Evolutionary conservation across 2,797 vertebrate genomes (phyloP), one percentile per base, ranked within the genome.

Genomic region (Erethizon dorsatum): DNA sequence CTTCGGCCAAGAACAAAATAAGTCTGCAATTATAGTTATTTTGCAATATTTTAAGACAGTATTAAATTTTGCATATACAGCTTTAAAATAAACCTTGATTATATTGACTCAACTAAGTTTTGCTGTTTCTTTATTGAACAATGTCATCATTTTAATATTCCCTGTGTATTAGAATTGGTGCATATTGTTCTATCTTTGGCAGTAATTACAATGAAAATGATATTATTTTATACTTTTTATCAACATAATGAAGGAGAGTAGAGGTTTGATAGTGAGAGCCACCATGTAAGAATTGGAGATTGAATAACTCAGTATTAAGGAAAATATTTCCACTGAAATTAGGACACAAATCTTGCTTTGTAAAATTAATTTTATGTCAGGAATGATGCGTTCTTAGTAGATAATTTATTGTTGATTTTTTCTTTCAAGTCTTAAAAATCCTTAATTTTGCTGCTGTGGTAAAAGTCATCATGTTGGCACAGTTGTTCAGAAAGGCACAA

Each of bases 401-500:
- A 79, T 84, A 91, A 33, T 31, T 37, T 84, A 59, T 75, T 80
- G 22, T 47, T 94, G 22, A 71, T 50, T 84, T 77, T 65, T 85
- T 56, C 54, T 50, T 82, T 91, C 84, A 47, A 45, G 52, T 52
- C n/a, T 90, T 82, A 75, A 91, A 87, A 83, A 24, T 83, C 24
- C 65, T 85, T 69, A 83, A 61, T 61, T 56, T 69, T 91, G 41
- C 17, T 61, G 20, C 22, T 83, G 15, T 61, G 8, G 24, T 65
- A 45, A 91, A 69, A 78, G 17, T 54, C 24, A 80, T 63, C 10
- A 2, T 69, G 8, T 69, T 94, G 17, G 15, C n/a, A 69, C n/a
- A 75, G 4, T 73, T 90, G 65, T 54, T 78, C 52, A 24, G n/a
- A 91, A 15, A 65, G 7, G 31, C 22, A 87, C 47, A 71, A 69